These are phyloP conservation scores for Temnothorax ravouxi DNA, from an alignment of 2,888 invertebrate genomes.

Conservation along the genomic window DNA sequence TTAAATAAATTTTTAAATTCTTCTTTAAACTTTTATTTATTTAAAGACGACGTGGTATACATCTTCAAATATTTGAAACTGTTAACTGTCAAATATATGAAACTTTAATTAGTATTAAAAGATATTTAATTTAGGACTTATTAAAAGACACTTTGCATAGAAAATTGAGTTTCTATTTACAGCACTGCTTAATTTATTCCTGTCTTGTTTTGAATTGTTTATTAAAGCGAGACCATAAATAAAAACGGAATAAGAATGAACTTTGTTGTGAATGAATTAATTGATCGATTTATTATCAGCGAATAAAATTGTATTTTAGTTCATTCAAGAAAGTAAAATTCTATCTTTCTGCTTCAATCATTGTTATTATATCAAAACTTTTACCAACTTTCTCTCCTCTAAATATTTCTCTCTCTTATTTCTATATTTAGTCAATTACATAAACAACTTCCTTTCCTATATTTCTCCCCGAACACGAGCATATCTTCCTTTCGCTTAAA, in stretches of 20 bases:
- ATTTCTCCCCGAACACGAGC: background rate
- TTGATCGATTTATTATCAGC: background rate
- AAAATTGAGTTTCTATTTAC: background rate
- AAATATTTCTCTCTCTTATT: constrained; percentile 1
- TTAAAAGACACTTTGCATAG: background rate
- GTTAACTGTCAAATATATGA: background rate
- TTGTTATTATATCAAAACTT: background rate
- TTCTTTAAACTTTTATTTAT: background rate
- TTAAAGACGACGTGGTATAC: background rate
- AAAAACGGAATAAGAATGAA: background rate
- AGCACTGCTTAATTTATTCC: background rate
- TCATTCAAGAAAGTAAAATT: background rate
- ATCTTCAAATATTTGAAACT: background rate
- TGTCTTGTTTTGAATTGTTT: background rate
- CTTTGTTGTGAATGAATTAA: constrained; percentile 1
- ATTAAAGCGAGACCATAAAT: background rate
- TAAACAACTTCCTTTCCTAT: background rate
- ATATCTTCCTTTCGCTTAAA: background rate
- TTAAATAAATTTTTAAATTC: background rate
- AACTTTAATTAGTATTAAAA: background rate
- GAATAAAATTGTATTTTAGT: background rate
- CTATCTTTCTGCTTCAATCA: background rate
- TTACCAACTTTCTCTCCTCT: background rate
- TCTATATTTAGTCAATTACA: background rate
- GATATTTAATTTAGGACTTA: background rate